phyloP scores from a whole-genome alignment of 2,888 invertebrate species.

The Ornithoptera priamus region DNA sequence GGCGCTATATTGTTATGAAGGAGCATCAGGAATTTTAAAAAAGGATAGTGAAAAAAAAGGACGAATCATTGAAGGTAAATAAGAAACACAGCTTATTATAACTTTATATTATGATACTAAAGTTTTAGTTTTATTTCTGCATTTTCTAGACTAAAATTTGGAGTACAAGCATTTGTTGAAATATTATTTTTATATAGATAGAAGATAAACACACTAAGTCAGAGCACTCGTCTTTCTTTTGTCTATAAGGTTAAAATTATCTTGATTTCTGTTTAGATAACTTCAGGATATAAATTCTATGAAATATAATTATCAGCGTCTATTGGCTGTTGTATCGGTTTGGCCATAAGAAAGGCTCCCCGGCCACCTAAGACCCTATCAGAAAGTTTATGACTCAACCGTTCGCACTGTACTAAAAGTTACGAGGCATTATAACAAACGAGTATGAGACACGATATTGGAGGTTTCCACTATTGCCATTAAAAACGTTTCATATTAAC shows the following conservation, averaged over 20 bases:
- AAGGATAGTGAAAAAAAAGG: too few relatives aligned
- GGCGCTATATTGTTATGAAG: too few relatives aligned
- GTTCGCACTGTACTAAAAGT: slow-evolving; percentile 17
- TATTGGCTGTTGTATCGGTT: slow-evolving; percentile 8
- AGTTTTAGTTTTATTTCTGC: too few relatives aligned
- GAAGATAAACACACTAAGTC: neutral
- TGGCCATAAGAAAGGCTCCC: slow-evolving; percentile 7
- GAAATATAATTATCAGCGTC: neutral
- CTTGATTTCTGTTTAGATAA: neutral
- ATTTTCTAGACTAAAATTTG: too few relatives aligned
- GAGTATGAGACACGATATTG: slow-evolving; percentile 11
- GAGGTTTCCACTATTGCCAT: slow-evolving; percentile 1
- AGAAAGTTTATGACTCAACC: slow-evolving; percentile 17
- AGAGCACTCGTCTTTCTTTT: neutral
- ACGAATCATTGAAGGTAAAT: too few relatives aligned
- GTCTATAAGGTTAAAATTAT: neutral
- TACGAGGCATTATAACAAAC: slow-evolving; percentile 20
- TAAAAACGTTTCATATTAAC: neutral
- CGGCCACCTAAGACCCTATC: slow-evolving; percentile 11
- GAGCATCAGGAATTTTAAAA: too few relatives aligned
- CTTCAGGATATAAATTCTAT: neutral
- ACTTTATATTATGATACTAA: too few relatives aligned
- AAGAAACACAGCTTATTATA: too few relatives aligned
- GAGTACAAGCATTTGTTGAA: too few relatives aligned
- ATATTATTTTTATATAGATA: too few relatives aligned